These are phyloP conservation scores for Bucco capensis DNA, from an alignment of 2,113 vertebrate species.

Conservation along the genomic window DNA sequence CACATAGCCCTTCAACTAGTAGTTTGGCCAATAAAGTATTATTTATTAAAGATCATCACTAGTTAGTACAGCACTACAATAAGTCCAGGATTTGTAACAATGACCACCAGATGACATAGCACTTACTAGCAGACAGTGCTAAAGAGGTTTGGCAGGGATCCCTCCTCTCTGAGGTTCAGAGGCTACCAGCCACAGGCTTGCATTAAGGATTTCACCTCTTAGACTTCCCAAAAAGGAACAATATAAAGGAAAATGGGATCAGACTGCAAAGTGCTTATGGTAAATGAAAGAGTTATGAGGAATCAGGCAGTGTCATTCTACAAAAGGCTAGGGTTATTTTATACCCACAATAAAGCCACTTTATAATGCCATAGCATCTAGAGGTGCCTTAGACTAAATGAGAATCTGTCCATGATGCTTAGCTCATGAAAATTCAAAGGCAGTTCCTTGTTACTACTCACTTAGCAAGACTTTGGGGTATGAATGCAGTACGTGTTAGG, in stretches of 20 bases:
- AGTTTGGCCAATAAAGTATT: not conserved
- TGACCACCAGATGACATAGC: not conserved
- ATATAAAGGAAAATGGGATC: not conserved
- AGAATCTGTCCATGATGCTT: not conserved
- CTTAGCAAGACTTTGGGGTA: not conserved
- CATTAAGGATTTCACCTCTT: not conserved
- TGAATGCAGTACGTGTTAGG: not conserved
- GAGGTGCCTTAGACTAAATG: not conserved
- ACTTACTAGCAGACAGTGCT: not conserved
- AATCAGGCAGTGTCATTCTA: fast-evolving
- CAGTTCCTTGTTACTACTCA: not conserved
- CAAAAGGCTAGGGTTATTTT: not conserved
- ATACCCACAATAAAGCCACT: not conserved
- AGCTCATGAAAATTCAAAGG: not conserved
- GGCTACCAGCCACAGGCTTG: not conserved
- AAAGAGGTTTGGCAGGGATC: not conserved
- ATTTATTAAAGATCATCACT: not conserved
- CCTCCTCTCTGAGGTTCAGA: not conserved
- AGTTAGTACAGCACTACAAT: not conserved
- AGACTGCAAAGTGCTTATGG: not conserved
- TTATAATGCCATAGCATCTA: not conserved
- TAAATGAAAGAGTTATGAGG: not conserved
- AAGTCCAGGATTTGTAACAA: not conserved
- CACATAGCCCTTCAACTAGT: not conserved
- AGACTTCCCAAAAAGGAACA: not conserved